Base-by-base conservation (phyloP, 2,797 vertebrate genomes). In the Ambastaia sidthimunki region DNA sequence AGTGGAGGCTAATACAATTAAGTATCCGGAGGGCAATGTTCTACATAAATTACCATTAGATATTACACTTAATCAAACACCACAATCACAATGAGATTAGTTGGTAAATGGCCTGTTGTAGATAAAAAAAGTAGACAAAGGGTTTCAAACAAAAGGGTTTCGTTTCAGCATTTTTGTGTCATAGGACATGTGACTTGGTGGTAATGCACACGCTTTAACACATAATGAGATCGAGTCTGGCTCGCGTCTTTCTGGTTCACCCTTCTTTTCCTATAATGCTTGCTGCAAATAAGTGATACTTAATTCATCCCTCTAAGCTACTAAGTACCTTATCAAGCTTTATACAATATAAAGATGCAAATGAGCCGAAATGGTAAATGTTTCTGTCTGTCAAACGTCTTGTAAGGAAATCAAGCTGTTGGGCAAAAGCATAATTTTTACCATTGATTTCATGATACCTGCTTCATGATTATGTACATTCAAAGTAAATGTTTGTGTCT, bases 41-140 rank as follows among this genome's bases (percentile, higher is more conserved):
- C 65, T 78, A 68, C 80, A 79, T 79, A 57, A 79, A 79, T 75
- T 80, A 71, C 21, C 66, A 48, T 67, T 67, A 71, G 11, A 78
- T 78, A 65, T 71, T 13, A 78, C 52, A 67, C 71, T 75, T 65
- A 62, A 48, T 84, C 47, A 78, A 41, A 81, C 31, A 74, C 57
- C 21, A 23, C 23, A 2, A 77, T 11, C 23, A 74, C 63, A 80
- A 69, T 41, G 0, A 69, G 37, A 41, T 57, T 62, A 57, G 37
- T 18, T 71, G 65, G 52, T 48, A 69, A 74, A 69, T 48, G 41
- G 21, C 57, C 15, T 76, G n/a, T 54, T 66, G 19, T 31, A 28
- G 54, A 66, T 9, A 71, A 41, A 41, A 37, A 57, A 16, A 12
- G 3, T 21, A 41, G 37, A 9, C 19, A 2, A 66, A 37, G 47